Conservation (phyloP, 2,888 invertebrate species). For the Teinopalpus imperialis region DNA sequence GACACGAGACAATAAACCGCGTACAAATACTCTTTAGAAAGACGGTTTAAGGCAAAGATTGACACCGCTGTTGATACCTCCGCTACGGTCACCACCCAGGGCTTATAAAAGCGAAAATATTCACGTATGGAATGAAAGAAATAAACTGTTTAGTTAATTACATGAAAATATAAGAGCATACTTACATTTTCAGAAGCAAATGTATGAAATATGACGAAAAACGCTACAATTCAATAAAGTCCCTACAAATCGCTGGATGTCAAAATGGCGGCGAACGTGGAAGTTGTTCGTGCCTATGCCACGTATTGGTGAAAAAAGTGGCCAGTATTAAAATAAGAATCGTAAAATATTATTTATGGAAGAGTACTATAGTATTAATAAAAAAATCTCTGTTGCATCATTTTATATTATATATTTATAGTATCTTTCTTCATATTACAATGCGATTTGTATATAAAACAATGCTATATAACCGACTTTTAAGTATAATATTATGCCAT, state of each 20-base stretch:
- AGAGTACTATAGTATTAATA: too few relatives aligned
- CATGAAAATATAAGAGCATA: constrained; percentile 34
- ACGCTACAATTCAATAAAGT: constrained; percentile 86
- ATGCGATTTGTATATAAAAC: too few relatives aligned
- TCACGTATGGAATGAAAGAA: background rate
- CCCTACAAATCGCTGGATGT: constrained; percentile 88
- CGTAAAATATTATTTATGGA: constrained; percentile 7
- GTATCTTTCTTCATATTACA: too few relatives aligned
- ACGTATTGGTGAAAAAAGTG: constrained; percentile 86
- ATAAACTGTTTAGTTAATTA: constrained; percentile 17
- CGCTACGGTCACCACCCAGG: constrained; percentile 79
- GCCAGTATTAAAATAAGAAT: constrained; percentile 54
- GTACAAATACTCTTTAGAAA: constrained; percentile 33
- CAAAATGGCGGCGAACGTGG: constrained; percentile 92
- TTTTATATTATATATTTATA: too few relatives aligned
- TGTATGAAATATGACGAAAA: constrained; percentile 82
- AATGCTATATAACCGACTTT: too few relatives aligned
- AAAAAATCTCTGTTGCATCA: too few relatives aligned
- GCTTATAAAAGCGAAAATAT: constrained; percentile 32
- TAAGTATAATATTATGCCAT: too few relatives aligned
- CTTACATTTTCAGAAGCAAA: constrained; percentile 81
- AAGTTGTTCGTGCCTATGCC: constrained; percentile 89
- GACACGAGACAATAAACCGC: background rate
- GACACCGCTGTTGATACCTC: constrained; percentile 79
- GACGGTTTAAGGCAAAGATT: constrained; percentile 51